phyloP scores from a whole-genome alignment of 2,113 vertebrate genomes.

The Sprattus sprattus region DNA sequence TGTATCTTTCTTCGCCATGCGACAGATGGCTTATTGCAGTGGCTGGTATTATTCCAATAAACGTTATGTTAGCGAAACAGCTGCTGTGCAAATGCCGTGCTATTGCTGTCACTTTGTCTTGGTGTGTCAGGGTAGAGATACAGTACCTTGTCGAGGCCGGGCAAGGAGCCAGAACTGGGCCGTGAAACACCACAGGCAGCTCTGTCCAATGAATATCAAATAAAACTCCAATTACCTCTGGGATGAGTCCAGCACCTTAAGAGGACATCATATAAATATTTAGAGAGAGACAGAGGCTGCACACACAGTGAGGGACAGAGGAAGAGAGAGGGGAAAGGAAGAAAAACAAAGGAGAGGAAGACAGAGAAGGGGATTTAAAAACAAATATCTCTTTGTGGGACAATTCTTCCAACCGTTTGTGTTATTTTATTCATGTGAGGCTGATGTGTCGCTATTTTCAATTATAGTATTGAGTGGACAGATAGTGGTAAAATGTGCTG shows the following conservation, averaged over 20 bases:
- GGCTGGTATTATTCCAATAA: conserved; percentile 53
- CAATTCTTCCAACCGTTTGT: too few relatives aligned
- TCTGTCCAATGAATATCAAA: conserved; percentile 40
- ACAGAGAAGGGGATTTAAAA: not conserved
- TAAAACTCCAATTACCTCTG: conserved; percentile 48
- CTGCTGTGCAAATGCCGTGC: conserved; percentile 59
- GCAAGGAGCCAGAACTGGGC: conserved; percentile 34
- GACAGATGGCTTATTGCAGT: conserved; percentile 59
- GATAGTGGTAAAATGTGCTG: not conserved
- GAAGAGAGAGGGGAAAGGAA: not conserved
- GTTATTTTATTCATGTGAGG: not conserved
- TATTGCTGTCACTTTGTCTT: conserved; percentile 53
- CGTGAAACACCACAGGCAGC: not conserved
- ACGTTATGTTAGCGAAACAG: conserved; percentile 52
- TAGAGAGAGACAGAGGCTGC: not conserved
- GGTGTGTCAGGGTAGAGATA: conserved; percentile 39
- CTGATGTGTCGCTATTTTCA: not conserved
- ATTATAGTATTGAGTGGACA: not conserved
- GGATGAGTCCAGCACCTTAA: conserved; percentile 44
- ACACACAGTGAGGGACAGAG: not conserved
- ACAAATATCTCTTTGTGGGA: not conserved
- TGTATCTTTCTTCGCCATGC: conserved; percentile 43
- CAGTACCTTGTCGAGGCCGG: conserved; percentile 41
- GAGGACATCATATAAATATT: not conserved
- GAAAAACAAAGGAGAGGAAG: not conserved